Conservation (phyloP, 2,888 invertebrate species). For the Mimachlamys varia region DNA sequence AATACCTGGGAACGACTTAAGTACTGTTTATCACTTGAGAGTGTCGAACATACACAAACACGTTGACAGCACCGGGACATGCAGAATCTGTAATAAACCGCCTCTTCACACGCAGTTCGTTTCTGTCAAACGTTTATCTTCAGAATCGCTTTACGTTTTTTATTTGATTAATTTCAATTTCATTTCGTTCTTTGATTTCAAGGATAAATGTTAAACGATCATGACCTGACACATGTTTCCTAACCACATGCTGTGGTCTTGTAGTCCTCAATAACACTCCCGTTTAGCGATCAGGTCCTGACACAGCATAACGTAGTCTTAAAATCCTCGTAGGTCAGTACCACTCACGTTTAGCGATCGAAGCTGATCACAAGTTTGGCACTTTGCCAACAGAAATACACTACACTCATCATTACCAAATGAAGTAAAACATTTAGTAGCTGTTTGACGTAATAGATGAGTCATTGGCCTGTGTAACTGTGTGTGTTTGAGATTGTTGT, state of each 20-base stretch:
- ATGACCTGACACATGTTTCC: background rate
- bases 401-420: slow-evolving; percentile 1
- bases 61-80: background rate
- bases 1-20: background rate
- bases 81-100: background rate
- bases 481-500: background rate
- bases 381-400: background rate
- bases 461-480: background rate
- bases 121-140: background rate
- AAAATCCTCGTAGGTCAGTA: no score
- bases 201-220: background rate
- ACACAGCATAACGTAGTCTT: no score
- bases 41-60: background rate
- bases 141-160: background rate
- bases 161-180: slow-evolving; percentile 24
- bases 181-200: background rate
- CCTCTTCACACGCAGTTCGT: background rate
- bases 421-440: background rate
- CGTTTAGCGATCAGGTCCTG: background rate
- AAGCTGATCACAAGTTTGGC: background rate
- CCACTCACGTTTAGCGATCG: background rate
- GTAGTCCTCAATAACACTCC: background rate
- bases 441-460: background rate
- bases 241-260: no score
- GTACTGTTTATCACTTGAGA: background rate